Conservation (phyloP, 1,140 invertebrate genomes). For the Saccostrea cuccullata region DNA sequence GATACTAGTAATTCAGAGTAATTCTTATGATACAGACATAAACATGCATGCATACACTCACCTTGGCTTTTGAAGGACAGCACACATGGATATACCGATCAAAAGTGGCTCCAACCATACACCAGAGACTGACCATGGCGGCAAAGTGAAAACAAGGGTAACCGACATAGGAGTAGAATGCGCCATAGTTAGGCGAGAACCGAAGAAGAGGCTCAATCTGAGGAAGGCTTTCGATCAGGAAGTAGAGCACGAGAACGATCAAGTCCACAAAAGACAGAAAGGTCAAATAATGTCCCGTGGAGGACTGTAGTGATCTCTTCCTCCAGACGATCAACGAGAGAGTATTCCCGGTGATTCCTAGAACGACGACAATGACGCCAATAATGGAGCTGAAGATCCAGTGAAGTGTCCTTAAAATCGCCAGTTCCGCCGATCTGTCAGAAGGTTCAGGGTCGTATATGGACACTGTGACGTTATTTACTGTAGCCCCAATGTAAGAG, state of each 20-base stretch:
- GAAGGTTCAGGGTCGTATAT: not conserved
- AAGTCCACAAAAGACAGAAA: not conserved
- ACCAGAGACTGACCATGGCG: not conserved
- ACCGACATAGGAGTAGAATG: not conserved
- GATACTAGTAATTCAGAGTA: too few species aligned
- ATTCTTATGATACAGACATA: too few species aligned
- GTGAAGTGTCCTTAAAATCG: not conserved
- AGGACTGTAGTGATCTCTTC: not conserved
- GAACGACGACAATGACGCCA: not conserved
- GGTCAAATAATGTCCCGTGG: not conserved
- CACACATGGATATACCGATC: not conserved
- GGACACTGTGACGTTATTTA: not conserved
- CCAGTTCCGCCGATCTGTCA: not conserved
- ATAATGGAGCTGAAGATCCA: not conserved
- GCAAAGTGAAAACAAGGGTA: not conserved
- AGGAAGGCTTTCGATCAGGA: not conserved
- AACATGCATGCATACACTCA: not conserved
- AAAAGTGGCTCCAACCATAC: not conserved
- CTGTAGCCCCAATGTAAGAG: not conserved
- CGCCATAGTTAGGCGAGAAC: not conserved
- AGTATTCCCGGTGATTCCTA: not conserved
- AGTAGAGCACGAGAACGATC: not conserved
- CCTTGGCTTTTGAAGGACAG: not conserved
- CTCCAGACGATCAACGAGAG: not conserved
- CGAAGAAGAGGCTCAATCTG: not conserved